phyloP scores from a whole-genome alignment of 1,140 invertebrate species.

The Drosophila ficusphila region DNA sequence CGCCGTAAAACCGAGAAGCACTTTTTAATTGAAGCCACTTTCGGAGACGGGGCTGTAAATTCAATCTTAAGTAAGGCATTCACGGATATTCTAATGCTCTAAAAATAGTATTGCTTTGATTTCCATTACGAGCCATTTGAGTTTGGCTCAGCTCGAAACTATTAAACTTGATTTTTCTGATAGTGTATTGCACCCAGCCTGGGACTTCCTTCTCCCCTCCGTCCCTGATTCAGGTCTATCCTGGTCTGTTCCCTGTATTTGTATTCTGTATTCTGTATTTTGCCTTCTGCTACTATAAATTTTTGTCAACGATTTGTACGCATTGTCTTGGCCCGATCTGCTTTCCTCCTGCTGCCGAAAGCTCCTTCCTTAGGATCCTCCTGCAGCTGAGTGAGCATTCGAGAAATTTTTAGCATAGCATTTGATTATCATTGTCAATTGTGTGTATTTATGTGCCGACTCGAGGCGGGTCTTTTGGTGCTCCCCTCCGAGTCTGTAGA shows the following conservation, averaged over 20 bases:
- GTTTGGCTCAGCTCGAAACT: too few relatives aligned
- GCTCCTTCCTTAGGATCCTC: not conserved
- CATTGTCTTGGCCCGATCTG: conserved; percentile 63
- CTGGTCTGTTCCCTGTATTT: not conserved
- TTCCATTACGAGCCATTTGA: too few relatives aligned
- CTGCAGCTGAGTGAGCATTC: conserved; percentile 30
- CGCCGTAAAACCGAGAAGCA: too few relatives aligned
- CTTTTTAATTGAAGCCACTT: too few relatives aligned
- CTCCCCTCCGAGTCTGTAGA: conserved; percentile 8
- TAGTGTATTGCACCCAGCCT: not conserved
- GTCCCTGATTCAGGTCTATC: not conserved
- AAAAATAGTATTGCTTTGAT: not conserved
- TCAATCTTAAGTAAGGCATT: too few relatives aligned
- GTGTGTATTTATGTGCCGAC: conserved; percentile 54
- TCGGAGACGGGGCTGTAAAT: too few relatives aligned
- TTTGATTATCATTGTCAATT: conserved; percentile 80
- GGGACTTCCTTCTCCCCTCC: not conserved
- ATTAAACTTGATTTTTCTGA: not conserved
- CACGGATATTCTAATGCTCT: too few relatives aligned
- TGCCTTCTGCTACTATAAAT: conserved; percentile 75
- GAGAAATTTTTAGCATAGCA: conserved; percentile 77
- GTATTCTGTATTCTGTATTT: not conserved
- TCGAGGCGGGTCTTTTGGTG: conserved; percentile 64
- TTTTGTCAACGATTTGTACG: conserved; percentile 84
- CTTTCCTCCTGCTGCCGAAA: not conserved